Evolutionary conservation across 2,113 vertebrate species (phyloP).

Genomic region (Datnioides undecimradiatus): DNA sequence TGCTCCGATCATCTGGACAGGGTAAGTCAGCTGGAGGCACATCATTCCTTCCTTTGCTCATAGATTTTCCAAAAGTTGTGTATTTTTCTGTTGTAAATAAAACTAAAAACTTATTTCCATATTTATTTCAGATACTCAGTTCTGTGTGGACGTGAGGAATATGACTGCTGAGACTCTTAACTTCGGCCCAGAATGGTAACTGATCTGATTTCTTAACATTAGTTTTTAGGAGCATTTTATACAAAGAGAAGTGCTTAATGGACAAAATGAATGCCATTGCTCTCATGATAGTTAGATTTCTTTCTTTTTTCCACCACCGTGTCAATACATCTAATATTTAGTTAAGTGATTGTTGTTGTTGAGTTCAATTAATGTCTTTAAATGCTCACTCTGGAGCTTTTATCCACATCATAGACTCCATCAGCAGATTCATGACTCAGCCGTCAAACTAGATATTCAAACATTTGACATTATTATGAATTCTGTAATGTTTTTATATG

Average conservation of each 20-base stretch:
- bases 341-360: neutral
- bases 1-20: conserved; percentile 87
- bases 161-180: conserved; percentile 96
- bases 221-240: neutral
- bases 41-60: neutral
- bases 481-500: neutral
- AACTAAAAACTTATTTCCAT: no score
- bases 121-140: conserved; percentile 85
- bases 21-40: conserved; percentile 67
- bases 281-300: neutral
- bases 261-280: neutral
- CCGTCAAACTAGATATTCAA: neutral
- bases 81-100: neutral
- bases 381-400: neutral
- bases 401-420: neutral
- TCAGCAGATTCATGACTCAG: neutral
- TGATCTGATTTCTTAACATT: neutral
- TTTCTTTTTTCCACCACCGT: neutral
- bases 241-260: neutral
- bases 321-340: no score
- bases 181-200: conserved; percentile 95
- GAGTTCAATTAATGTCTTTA: neutral
- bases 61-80: neutral
- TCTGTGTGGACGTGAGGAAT: conserved; percentile 85
- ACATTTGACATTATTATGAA: neutral